Percentiles rank a stretch among this genome's conserved stretches.
phyloP scores from a whole-genome alignment of 2,888 invertebrate genomes.

The Eupithecia pulchellata region DNA sequence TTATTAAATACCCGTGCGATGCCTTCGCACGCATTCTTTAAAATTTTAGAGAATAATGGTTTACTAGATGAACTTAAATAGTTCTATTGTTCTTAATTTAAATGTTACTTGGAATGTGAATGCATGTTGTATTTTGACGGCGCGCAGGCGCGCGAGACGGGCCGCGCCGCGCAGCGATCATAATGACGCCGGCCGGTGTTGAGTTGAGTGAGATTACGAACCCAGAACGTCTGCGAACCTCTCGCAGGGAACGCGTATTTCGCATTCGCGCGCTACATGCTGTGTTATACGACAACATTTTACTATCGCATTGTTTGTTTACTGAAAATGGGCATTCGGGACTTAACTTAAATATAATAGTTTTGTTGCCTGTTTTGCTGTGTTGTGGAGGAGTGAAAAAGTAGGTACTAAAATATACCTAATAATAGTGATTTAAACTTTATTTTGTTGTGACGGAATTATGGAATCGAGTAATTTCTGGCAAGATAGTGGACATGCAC shows the following conservation, averaged over 20 bases:
- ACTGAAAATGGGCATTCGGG: constrained; percentile 63
- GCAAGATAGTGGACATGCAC: constrained; percentile 77
- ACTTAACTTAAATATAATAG: constrained; percentile 55
- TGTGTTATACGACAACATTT: constrained; percentile 58
- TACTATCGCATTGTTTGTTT: constrained; percentile 49
- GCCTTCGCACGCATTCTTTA: no score
- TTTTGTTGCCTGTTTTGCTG: constrained; percentile 44
- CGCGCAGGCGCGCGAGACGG: constrained; percentile 26
- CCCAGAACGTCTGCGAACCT: constrained; percentile 62
- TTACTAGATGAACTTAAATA: not conserved
- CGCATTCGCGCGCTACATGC: constrained; percentile 50
- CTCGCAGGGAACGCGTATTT: constrained; percentile 55
- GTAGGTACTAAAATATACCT: constrained; percentile 41
- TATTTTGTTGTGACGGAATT: constrained; percentile 63
- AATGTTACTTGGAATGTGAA: constrained; percentile 9
- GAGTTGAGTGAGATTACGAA: constrained; percentile 40
- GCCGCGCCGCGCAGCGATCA: constrained; percentile 35
- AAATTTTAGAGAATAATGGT: not conserved
- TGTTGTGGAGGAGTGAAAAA: constrained; percentile 60
- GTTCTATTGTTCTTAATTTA: constrained; percentile 3
- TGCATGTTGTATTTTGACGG: constrained; percentile 70
- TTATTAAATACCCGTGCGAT: no score
- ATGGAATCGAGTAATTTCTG: constrained; percentile 80
- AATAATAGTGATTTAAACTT: constrained; percentile 56
- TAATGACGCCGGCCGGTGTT: constrained; percentile 72